These are phyloP conservation scores for Chamaetylas fuelleborni DNA, from an alignment of 2,113 vertebrate species.

Conservation along the genomic window DNA sequence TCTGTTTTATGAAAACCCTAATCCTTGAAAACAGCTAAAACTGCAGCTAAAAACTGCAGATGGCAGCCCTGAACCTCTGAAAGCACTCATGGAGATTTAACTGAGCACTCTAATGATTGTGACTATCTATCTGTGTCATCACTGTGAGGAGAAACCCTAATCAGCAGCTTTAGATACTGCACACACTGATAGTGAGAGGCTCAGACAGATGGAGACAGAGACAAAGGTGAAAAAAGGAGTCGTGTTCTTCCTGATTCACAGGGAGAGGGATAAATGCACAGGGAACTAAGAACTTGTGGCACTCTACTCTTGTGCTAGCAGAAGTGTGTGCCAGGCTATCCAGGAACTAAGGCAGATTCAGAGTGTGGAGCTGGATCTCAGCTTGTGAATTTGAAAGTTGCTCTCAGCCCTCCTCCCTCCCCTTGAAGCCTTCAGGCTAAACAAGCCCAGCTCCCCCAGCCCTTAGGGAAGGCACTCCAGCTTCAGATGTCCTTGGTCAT, in stretches of 20 bases:
- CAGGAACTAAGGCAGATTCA: background rate
- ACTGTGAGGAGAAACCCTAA: background rate
- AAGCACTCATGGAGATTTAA: background rate
- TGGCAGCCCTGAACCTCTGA: slow-evolving; percentile 3
- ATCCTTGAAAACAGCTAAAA: background rate
- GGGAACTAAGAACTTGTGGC: background rate
- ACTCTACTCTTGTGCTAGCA: background rate
- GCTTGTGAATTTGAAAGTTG: background rate
- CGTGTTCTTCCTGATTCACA: background rate
- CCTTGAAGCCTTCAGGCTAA: background rate
- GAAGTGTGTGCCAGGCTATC: fast-evolving
- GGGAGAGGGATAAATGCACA: background rate
- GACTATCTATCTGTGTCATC: slow-evolving; percentile 1
- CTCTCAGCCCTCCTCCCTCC: fast-evolving
- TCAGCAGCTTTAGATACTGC: background rate
- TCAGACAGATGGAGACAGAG: background rate
- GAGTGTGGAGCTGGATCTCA: background rate
- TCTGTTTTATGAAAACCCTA: slow-evolving; percentile 13
- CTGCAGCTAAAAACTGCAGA: background rate
- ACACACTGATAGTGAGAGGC: background rate
- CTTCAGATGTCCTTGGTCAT: background rate
- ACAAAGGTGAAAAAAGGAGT: background rate
- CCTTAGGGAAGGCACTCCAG: background rate
- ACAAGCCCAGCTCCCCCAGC: background rate
- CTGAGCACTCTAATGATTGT: background rate